Evolutionary conservation across 2,113 vertebrate species (phyloP).

Genomic region (Phaetusa simplex): DNA sequence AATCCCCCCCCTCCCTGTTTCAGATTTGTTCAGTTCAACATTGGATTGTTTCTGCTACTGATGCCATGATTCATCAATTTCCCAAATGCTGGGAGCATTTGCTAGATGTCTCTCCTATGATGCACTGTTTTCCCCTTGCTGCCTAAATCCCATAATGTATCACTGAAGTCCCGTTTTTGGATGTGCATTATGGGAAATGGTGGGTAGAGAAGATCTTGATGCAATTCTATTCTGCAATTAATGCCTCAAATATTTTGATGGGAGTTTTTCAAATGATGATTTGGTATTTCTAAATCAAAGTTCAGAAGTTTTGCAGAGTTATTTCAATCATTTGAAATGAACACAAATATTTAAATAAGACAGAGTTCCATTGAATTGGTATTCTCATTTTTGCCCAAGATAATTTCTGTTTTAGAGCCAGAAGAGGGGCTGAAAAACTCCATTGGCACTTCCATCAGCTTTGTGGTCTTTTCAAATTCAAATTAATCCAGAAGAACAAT

Average conservation of each 20-base stretch:
- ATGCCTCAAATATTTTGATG: neutral
- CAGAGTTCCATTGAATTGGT: neutral
- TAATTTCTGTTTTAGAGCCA: neutral
- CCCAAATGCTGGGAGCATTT: neutral
- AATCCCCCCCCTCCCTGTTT: neutral
- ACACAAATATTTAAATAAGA: neutral
- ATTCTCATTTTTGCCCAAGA: neutral
- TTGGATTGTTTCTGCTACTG: neutral
- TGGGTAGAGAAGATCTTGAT: neutral
- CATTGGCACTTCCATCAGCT: neutral
- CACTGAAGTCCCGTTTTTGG: neutral
- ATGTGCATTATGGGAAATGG: neutral
- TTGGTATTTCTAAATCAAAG: neutral
- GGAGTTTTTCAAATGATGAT: neutral
- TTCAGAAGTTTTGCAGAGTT: neutral
- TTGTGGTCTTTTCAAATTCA: conserved; percentile 3
- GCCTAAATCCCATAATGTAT: neutral
- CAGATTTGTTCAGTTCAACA: neutral
- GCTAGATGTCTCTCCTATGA: neutral
- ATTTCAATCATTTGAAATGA: neutral
- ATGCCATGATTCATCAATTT: neutral
- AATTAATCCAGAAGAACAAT: neutral
- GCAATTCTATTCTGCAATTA: neutral
- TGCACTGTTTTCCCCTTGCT: neutral
- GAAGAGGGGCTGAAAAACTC: neutral